Conservation (phyloP, 2,797 vertebrate genomes). For the Ciconia nigra region DNA sequence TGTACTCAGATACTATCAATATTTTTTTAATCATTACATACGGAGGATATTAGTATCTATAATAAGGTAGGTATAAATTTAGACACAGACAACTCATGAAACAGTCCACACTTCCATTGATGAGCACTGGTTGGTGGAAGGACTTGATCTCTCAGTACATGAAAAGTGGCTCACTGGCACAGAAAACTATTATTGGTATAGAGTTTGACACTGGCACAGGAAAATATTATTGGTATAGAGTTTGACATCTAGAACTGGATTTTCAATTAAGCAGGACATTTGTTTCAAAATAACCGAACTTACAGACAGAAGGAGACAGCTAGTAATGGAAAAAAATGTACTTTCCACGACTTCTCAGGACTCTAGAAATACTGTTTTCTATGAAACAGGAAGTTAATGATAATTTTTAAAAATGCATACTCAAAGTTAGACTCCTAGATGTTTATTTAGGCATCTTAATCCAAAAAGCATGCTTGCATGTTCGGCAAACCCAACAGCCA, state of each 20-base stretch:
- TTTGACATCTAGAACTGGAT: not conserved
- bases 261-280: not conserved
- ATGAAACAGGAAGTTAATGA: not conserved
- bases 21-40: not conserved
- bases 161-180: not conserved
- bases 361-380: not conserved
- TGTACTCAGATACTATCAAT: not conserved
- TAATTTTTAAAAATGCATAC: not conserved
- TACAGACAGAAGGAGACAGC: not conserved
- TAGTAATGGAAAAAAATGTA: not conserved
- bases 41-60: not conserved
- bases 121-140: not conserved
- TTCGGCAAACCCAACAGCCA: not conserved
- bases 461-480: not conserved
- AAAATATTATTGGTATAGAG: not conserved
- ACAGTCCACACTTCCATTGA: not conserved
- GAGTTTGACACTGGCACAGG: not conserved
- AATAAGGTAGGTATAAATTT: not conserved
- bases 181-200: not conserved
- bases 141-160: not conserved
- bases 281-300: not conserved
- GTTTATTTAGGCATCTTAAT: not conserved
- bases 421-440: not conserved
- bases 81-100: not conserved
- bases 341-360: not conserved